Conservation (phyloP, 1,140 invertebrate species). For the Zaprionus ghesquierei region DNA sequence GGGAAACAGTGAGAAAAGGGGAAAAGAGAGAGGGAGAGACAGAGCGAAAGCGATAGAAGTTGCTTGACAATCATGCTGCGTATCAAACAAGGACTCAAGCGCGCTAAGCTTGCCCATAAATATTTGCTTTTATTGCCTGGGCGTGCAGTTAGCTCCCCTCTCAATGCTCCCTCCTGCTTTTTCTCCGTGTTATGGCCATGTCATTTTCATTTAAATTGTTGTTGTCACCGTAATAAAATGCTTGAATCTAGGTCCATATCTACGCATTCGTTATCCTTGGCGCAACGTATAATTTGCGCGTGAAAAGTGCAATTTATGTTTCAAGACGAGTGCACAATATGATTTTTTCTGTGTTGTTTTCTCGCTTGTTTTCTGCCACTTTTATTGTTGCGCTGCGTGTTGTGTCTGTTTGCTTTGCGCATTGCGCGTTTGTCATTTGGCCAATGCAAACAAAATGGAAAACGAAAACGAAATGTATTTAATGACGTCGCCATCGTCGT, state of each 20-base stretch:
- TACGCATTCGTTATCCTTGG: slow-evolving; percentile 80
- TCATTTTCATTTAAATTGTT: slow-evolving; percentile 70
- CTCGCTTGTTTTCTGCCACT: neutral
- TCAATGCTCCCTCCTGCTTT: neutral
- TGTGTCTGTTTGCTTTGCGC: neutral
- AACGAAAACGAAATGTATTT: neutral
- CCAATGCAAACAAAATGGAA: slow-evolving; percentile 15
- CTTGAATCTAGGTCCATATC: slow-evolving; percentile 80
- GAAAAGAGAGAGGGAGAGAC: neutral
- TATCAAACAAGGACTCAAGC: slow-evolving; percentile 9
- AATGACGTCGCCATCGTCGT: slow-evolving; percentile 38
- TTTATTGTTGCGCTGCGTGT: neutral
- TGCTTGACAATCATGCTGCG: neutral
- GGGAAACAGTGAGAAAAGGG: neutral
- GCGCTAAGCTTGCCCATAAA: slow-evolving; percentile 44
- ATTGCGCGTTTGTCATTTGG: neutral
- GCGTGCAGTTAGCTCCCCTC: slow-evolving; percentile 23
- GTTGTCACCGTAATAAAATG: slow-evolving; percentile 74
- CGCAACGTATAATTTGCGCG: slow-evolving; percentile 38
- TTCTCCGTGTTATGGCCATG: slow-evolving; percentile 39
- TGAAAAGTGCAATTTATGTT: slow-evolving; percentile 59
- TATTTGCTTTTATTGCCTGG: slow-evolving; percentile 63
- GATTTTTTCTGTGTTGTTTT: slow-evolving; percentile 22
- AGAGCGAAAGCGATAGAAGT: neutral
- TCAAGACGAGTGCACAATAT: slow-evolving; percentile 36